These are phyloP conservation scores for Microcebus ravelobensis DNA, from an alignment of 2,113 vertebrate species.

Conservation along the genomic window DNA sequence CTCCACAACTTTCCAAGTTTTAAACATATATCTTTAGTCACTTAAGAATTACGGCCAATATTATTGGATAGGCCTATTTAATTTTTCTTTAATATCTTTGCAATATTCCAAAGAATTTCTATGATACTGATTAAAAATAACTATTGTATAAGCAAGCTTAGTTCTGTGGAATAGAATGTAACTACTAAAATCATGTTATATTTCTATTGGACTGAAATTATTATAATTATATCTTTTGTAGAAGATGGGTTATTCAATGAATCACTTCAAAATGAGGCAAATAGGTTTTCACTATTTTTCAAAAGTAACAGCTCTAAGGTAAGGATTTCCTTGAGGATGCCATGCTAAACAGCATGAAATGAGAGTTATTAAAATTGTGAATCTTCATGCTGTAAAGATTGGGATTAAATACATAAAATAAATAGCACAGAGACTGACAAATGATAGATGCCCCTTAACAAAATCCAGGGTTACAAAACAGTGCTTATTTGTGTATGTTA, in stretches of 20 bases:
- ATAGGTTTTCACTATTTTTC: neutral
- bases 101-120: neutral
- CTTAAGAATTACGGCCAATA: neutral
- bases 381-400: constrained; percentile 12
- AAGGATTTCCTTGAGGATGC: neutral
- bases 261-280: neutral
- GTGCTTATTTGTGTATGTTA: neutral
- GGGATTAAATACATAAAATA: neutral
- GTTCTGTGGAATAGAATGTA: neutral
- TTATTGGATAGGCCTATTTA: neutral
- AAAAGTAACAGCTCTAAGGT: neutral
- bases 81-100: neutral
- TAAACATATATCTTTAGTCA: neutral
- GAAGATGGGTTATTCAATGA: neutral
- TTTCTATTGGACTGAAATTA: neutral
- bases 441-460: neutral
- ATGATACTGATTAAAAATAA: neutral
- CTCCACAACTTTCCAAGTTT: neutral
- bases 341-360: neutral
- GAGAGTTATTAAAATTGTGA: neutral
- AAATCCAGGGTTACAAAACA: neutral
- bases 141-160: neutral
- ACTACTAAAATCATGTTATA: neutral
- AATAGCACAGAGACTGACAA: neutral
- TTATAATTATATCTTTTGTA: neutral